Percentiles rank a stretch among this genome's conserved stretches.
phyloP scores from a whole-genome alignment of 2,797 vertebrate genomes.

The Enteromius mattozi region DNA sequence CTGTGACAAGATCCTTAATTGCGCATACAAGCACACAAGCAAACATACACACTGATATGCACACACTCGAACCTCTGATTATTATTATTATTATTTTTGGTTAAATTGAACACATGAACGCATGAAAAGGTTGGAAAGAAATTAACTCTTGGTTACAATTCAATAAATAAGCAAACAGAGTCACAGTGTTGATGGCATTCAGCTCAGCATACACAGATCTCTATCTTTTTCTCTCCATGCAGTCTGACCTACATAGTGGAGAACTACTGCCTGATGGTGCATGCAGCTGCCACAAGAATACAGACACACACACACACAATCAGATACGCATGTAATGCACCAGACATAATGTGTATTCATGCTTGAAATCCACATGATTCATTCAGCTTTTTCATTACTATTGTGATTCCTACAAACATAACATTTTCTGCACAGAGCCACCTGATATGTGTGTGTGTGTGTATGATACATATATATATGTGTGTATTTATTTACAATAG shows the following conservation, averaged over 20 bases:
- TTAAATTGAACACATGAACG: slow-evolving; percentile 2
- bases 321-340: slow-evolving; percentile 28
- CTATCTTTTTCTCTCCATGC: slow-evolving; percentile 42
- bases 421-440: background rate
- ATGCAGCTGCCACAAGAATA: slow-evolving; percentile 58
- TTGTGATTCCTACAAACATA: background rate
- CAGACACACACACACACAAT: slow-evolving; percentile 9
- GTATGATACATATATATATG: background rate
- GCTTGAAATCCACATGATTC: slow-evolving; percentile 34
- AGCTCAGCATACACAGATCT: slow-evolving; percentile 6
- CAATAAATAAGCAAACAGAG: slow-evolving; percentile 4
- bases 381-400: slow-evolving; percentile 25
- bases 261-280: slow-evolving; percentile 50
- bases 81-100: background rate
- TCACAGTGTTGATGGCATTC: slow-evolving; percentile 16
- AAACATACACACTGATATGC: background rate
- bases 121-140: background rate
- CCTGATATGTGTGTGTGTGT: background rate
- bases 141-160: slow-evolving; percentile 6
- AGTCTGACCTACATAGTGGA: slow-evolving; percentile 63
- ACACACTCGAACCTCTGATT: background rate
- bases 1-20: slow-evolving; percentile 24
- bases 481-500: background rate
- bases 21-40: slow-evolving; percentile 12
- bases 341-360: slow-evolving; percentile 31